Evolutionary conservation across 2,888 invertebrate genomes (phyloP), one percentile per base, ranked within the genome.

Genomic region (Entomobrya multifasciata): DNA sequence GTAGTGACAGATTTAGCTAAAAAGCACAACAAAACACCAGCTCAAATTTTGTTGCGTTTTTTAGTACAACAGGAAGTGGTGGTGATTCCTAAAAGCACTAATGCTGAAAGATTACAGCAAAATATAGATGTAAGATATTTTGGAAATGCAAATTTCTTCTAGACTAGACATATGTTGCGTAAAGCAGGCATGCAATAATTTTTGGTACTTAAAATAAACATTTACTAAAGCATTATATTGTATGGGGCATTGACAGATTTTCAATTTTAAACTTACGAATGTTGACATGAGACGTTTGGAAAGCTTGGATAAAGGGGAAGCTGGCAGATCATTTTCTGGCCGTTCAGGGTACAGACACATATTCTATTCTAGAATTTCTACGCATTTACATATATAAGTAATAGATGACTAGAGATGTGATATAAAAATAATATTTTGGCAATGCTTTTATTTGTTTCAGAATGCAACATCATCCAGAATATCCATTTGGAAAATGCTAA

Each of bases 21-120:
- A 13, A 94, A 93, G 90, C 94, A 95, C 91, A 92, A 93, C 0
- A 96, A 96, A 92, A 94, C 95, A 0, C 93, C 96, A 0, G 97
- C 97, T 1, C 97, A 97, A 93, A 93, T 96, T 36, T 93, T 96
- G 49, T 93, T 98, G 2, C 94, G 96, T 72, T 95, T 95, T 92
- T 93, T 95, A n/a, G 91, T 96, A 10, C 96, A 97, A 92, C 94
- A 94, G 65, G 95, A 95, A 13, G 92, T 97, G 41, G 94, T 94
- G 10, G 95, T 95, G 49, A 97, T 98, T 91, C 97, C 97, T 3
- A 98, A 97, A 92, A 97, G 97, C 92, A 95, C 95, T 1, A 96
- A 95, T 92, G 93, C 95, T 0, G 92, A 93, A 6, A 94, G 97
- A 88, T 94, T 98, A 22, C 93, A 94, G 91, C 94, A 96, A 93